A percentile compares a stretch with the other conserved stretches of the same genome.
Conservation (phyloP, 2,888 invertebrate species). For the Dryomyza anilis region DNA sequence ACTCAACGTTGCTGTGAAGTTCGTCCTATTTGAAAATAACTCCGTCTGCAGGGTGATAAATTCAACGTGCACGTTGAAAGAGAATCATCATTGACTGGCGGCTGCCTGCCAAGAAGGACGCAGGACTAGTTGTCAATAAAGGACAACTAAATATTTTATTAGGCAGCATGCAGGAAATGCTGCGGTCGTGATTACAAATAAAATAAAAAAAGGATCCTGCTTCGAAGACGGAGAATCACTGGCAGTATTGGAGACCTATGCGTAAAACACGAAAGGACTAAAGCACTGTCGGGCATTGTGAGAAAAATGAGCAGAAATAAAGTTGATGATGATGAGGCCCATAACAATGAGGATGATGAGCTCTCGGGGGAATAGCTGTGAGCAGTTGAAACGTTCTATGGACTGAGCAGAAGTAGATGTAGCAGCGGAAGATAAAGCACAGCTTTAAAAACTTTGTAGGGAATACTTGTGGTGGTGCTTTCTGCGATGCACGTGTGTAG, state of each 20-base stretch:
- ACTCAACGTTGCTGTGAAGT: no score
- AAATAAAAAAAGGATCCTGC: slow-evolving; percentile 32
- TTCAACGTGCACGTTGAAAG: slow-evolving; percentile 13
- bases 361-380: slow-evolving; percentile 43
- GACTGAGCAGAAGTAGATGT: no score
- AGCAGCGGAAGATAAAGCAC: no score
- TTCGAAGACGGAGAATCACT: slow-evolving; percentile 23
- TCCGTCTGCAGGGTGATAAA: slow-evolving; percentile 13
- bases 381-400: slow-evolving; percentile 6
- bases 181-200: slow-evolving; percentile 49
- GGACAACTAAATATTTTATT: slow-evolving; percentile 55
- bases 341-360: slow-evolving; percentile 48
- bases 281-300: slow-evolving; percentile 15
- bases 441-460: neutral
- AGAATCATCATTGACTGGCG: slow-evolving; percentile 3
- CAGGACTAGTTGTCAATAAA: slow-evolving; percentile 52
- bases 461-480: no score
- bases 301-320: slow-evolving; percentile 13
- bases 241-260: no score
- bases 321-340: slow-evolving; percentile 39
- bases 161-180: slow-evolving; percentile 42
- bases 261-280: slow-evolving; percentile 20
- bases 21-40: slow-evolving; percentile 1
- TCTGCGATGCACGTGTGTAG: slow-evolving; percentile 51
- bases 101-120: neutral